Evolutionary conservation across 1,140 invertebrate genomes (phyloP).

Genomic region (Caenorhabditis brenneri): DNA sequence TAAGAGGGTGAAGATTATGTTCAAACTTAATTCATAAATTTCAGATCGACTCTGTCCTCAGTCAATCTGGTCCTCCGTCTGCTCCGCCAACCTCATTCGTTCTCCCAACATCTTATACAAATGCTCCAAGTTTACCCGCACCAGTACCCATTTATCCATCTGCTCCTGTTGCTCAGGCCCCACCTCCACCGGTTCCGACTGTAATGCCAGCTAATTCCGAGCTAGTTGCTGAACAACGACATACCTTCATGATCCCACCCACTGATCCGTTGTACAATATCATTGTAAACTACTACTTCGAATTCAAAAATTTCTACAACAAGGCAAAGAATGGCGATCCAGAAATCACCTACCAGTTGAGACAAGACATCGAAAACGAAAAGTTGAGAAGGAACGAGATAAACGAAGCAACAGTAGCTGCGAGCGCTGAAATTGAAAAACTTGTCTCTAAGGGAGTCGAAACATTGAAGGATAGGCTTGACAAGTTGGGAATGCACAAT

Average conservation of each 20-base stretch:
- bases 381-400: background rate
- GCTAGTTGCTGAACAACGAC: background rate
- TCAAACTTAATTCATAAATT: background rate
- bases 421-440: background rate
- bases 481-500: background rate
- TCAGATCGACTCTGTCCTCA: slow-evolving; percentile 14
- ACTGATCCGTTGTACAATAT: slow-evolving; percentile 7
- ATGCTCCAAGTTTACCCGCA: background rate
- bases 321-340: background rate
- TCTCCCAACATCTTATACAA: background rate
- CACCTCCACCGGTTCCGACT: background rate
- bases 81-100: background rate
- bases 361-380: background rate
- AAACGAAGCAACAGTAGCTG: background rate
- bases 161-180: background rate
- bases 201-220: background rate
- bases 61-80: background rate
- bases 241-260: slow-evolving; percentile 20
- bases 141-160: background rate
- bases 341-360: background rate
- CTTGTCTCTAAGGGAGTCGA: background rate
- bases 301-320: background rate
- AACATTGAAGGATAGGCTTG: background rate
- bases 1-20: background rate
- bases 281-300: background rate